These are phyloP conservation scores for Aselliscus stoliczkanus DNA, from an alignment of 2,797 vertebrate species.

Conservation along the genomic window DNA sequence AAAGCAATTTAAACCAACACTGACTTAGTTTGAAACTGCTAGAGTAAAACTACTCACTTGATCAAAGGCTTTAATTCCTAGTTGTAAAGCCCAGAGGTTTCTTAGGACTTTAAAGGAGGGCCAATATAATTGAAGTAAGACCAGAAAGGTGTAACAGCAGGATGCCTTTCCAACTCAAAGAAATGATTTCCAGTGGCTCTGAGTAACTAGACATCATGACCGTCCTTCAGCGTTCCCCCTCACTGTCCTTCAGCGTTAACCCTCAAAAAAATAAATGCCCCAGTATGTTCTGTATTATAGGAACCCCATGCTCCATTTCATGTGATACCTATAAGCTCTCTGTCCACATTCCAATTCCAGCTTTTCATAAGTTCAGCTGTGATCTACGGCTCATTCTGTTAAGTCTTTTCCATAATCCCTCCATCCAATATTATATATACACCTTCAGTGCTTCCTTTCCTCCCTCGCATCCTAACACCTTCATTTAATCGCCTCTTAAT, in stretches of 20 bases:
- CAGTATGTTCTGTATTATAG: not conserved
- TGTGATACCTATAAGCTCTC: constrained; percentile 60
- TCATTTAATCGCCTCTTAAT: constrained; percentile 81
- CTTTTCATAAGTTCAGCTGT: constrained; percentile 71
- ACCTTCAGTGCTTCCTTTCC: constrained; percentile 72
- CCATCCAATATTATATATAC: constrained; percentile 62
- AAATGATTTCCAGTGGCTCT: constrained; percentile 55
- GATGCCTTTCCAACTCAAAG: constrained; percentile 34
- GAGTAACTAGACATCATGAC: constrained; percentile 51
- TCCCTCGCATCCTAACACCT: constrained; percentile 79
- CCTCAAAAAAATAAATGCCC: constrained; percentile 1
- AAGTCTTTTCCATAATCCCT: constrained; percentile 73
- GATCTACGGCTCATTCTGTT: constrained; percentile 69
- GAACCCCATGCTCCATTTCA: constrained; percentile 45
- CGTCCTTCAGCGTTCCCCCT: not conserved
- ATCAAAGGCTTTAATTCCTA: constrained; percentile 42
- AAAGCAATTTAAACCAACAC: not conserved
- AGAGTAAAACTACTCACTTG: constrained; percentile 14
- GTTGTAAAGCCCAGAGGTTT: constrained; percentile 26
- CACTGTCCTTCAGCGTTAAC: not conserved
- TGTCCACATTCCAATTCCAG: constrained; percentile 66
- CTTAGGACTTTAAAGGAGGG: constrained; percentile 42
- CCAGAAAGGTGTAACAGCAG: constrained; percentile 41
- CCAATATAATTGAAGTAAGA: constrained; percentile 45
- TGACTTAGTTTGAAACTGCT: constrained; percentile 17